Base-by-base conservation (phyloP, 2,888 invertebrate genomes). In the Watsonalla cultraria region DNA sequence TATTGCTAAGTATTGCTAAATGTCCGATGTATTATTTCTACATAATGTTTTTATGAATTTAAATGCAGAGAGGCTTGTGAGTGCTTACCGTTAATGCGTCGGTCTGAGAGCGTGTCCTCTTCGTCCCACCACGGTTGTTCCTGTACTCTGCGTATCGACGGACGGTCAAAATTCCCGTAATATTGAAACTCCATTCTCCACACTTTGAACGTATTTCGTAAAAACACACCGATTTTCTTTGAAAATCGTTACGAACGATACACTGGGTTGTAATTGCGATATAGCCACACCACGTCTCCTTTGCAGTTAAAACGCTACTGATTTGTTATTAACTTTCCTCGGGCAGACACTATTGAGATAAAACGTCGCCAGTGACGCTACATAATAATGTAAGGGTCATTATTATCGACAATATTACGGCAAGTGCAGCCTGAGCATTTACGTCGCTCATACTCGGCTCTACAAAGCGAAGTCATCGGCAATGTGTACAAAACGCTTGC, bases 111-210 rank as follows among this genome's bases (percentile, higher is more conserved):
- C 2, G 78, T 90, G 58, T 90, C 90, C 56, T 90, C 90, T 63
- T 90, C 90, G 45, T 90, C 90, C 90, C 90, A 90, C 79, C 86
- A 82, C 0, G 89, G 90, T 55, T 82, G 82, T 15, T 90, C 90
- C 45, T 78, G 77, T 46, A 79, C 66, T 59, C 84, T 70, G 46
- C 83, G 78, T 51, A 71, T 70, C 51, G 79, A 70, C 46, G 74
- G 70, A 9, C 84, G 78, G 35, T 88, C 85, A 59, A 81, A 86
- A 63, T 84, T 83, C 37, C 86, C 86, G 63, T 85, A 88, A 67
- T 85, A 88, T 71, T 90, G 90, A 59, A 88, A 90, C 75, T 90
- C 90, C 90, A 90, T 90, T 13, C 45, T 59, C 51, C 55, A 39
- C 67, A 70, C 66, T 67, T 64, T 56, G 54, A 54, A 56, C 62